Base-by-base conservation (phyloP, 2,888 invertebrate genomes). In the Empis livida region DNA sequence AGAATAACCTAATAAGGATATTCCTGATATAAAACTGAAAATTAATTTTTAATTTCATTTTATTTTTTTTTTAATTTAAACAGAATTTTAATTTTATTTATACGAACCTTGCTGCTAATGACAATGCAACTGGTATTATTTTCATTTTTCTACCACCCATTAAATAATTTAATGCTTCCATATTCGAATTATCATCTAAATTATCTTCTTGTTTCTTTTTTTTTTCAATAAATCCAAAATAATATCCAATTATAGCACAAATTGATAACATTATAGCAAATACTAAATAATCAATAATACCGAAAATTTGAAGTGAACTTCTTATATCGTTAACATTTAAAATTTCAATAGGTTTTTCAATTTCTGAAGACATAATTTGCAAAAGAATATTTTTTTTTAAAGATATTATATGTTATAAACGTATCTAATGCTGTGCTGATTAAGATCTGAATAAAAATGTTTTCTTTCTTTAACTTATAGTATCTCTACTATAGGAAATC, bases 61-160 rank as follows among this genome's bases (percentile, higher is more conserved):
- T n/a, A n/a, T n/a, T n/a, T n/a, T n/a, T n/a, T n/a, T n/a, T n/a
- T n/a, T 35, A 35, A n/a, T n/a, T 13, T 8, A 35, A 13, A 46
- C 23, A 30, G 31, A 27, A 37, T 9, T 13, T 6, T 16, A 35
- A n/a, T 6, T 27, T 6, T 27, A 27, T 27, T 27, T 27, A 27
- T 6, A 27, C 8, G 13, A 63, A 84, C 84, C 84, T 89, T 45
- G 91, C 90, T 50, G 90, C 80, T 30, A 92, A 73, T 1, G 90
- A 90, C 76, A 91, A 76, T 27, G 88, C 77, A 46, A 91, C 82
- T 4, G 91, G 91, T 61, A 91, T 73, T 15, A 82, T 79, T 59
- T 80, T 77, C 87, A 91, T 87, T 58, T 80, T 81, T 56, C 88
- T 74, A 47, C 85, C 84, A 16, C 88, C 90, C 47, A 90, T 79